Evolutionary conservation across 2,888 invertebrate genomes (phyloP), one percentile per base, ranked within the genome.

Genomic region (Drosophila flavopinicola): DNA sequence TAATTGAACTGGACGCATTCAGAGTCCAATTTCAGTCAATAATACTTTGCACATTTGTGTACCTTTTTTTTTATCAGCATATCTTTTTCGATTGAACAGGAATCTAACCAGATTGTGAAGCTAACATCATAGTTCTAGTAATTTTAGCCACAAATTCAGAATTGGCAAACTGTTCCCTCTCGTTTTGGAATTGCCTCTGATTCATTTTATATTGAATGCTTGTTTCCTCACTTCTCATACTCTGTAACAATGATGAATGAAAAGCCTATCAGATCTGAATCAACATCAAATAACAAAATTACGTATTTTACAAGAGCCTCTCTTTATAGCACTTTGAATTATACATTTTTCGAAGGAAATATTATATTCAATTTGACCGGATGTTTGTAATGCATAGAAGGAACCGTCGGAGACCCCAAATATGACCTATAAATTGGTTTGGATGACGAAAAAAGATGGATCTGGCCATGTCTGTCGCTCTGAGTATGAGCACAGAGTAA

Each of bases 141-240:
- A 25, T n/a, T 15, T n/a, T 29, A 9, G 6, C 9, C 6, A 13
- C 25, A 27, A 27, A 15, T 2, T 23, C 10, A 3, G 9, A 4
- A 27, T 11, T 11, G 5, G 6, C 7, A 23, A 13, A 13, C 13
- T 24, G 7, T 4, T 13, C 13, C 7, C 17, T 9, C 39, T 9
- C 39, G 11, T 6, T 44, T 9, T 44, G 17, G 17, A 20, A n/a
- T 7, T 27, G 7, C 25, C 10, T 15, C 10, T 17, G 35, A 35
- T 17, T 35, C 10, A 27, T 24, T 25, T 13, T 13, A 3, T 17
- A 20, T 27, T 38, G 20, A 23, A 25, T 29, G 23, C 15, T 11
- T 15, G 13, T 56, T 27, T 29, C 1, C 48, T 15, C 33, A 33
- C 30, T 63, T 65, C 11, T 23, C 24, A 65, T 47, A 13, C 38